Evolutionary conservation across 1,140 invertebrate genomes (phyloP).

Genomic region (Grapholita molesta): DNA sequence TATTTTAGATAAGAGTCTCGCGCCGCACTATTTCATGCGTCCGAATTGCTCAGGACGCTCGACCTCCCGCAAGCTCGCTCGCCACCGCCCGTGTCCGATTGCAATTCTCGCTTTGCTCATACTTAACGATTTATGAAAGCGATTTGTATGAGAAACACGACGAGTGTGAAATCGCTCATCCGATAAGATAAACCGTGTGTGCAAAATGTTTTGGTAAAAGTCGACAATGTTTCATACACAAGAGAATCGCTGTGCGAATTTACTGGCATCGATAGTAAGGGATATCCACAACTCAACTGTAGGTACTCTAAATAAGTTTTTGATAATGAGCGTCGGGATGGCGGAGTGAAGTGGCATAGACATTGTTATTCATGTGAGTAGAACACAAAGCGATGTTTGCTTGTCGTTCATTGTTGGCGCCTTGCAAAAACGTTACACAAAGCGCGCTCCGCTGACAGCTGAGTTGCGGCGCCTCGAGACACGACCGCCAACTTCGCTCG

Average conservation of each 20-base stretch:
- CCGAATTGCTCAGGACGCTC: constrained; percentile 61
- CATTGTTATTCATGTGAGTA: constrained; percentile 67
- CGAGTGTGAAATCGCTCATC: constrained; percentile 56
- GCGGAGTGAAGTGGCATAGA: constrained; percentile 50
- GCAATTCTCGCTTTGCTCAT: constrained; percentile 59
- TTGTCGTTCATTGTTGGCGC: constrained; percentile 65
- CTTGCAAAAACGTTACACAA: constrained; percentile 43
- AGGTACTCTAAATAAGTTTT: constrained; percentile 60
- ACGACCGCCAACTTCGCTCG: constrained; percentile 6
- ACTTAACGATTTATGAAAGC: constrained; percentile 59
- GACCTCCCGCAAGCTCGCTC: constrained; percentile 61
- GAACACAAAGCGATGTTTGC: constrained; percentile 64
- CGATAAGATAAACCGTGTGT: constrained; percentile 45
- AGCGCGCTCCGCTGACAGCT: constrained; percentile 51
- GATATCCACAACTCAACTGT: background rate
- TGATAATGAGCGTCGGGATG: constrained; percentile 49
- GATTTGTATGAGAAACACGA: constrained; percentile 53
- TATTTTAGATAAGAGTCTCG: constrained; percentile 74
- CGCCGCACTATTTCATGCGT: constrained; percentile 72
- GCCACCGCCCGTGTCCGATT: constrained; percentile 52
- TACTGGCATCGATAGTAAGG: background rate
- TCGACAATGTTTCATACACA: constrained; percentile 10
- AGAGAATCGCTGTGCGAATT: constrained; percentile 31
- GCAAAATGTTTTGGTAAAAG: constrained; percentile 28
- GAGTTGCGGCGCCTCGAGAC: constrained; percentile 26